phyloP scores from a whole-genome alignment of 2,888 invertebrate genomes.

The Pammene aurita region DNA sequence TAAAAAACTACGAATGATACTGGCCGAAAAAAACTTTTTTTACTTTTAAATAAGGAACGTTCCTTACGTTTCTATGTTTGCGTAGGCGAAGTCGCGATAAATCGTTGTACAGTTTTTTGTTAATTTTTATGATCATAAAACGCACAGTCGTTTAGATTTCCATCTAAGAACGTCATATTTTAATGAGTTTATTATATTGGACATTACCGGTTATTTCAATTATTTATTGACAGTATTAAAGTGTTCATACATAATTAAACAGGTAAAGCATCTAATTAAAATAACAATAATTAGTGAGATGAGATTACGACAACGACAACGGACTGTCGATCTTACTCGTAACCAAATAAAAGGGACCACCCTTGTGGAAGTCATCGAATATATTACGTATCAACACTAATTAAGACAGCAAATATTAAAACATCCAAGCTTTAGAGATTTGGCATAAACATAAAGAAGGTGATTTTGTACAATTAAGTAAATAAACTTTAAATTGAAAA shows the following conservation, averaged over 20 bases:
- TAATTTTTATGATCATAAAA: constrained; percentile 25
- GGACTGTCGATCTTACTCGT: background rate
- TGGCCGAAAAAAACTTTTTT: constrained; percentile 55
- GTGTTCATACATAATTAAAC: constrained; percentile 14
- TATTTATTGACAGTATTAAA: constrained; percentile 25
- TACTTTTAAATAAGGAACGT: constrained; percentile 49
- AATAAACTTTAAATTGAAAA: too few species aligned
- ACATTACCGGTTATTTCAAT: constrained; percentile 33
- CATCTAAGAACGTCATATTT: constrained; percentile 34
- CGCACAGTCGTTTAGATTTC: constrained; percentile 27
- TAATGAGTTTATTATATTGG: constrained; percentile 24
- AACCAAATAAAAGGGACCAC: background rate
- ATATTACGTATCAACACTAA: background rate
- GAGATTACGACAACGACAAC: background rate
- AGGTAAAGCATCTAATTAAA: constrained; percentile 10
- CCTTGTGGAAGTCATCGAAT: background rate
- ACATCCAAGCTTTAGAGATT: too few species aligned
- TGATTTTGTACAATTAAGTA: too few species aligned
- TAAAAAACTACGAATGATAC: constrained; percentile 58
- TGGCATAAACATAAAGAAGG: too few species aligned
- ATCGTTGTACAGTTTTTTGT: constrained; percentile 41
- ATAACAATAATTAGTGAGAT: constrained; percentile 3
- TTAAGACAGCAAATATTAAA: too few species aligned
- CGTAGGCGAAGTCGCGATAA: constrained; percentile 51
- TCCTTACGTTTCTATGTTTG: constrained; percentile 54